Evolutionary conservation across 1,140 invertebrate genomes (phyloP), one percentile per base, ranked within the genome.

Genomic region (Drosophila equinoxialis): DNA sequence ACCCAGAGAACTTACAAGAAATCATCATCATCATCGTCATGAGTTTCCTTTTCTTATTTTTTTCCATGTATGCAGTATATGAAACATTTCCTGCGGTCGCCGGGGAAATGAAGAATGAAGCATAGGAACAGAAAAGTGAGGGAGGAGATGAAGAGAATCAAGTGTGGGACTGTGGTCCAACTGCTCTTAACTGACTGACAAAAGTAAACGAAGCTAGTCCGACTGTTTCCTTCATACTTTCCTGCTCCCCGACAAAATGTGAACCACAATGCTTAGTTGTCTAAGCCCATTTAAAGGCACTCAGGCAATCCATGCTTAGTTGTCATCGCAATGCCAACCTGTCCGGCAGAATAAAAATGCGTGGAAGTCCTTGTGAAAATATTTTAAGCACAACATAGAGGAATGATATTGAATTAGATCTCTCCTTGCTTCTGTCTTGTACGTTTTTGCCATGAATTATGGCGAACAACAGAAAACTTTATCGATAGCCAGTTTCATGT

Each of bases 101-200:
- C 69, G 79, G 84, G 69, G 58, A 62, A 73, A 69, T 71, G 80
- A 51, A 65, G 45, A 23, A 51, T 51, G 17, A 11, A 51, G 17
- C 45, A 10, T 51, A 11, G 42, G 8, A 51, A 20, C 10, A 8
- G 45, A 45, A 65, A 67, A 70, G 17, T 7, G 6, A 10, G 7
- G 2, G 23, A 26, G 23, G 20, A 23, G 20, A 23, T 26, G 23
- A 0, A 1, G 45, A 0, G 14, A n/a, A 39, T 11, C 37, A 10
- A 39, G 45, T 48, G 45, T 48, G 14, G 14, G 45, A 86, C 70
- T 78, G 6, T 30, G 69, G 74, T 58, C 76, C 75, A 79, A 68
- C 82, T 83, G 84, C 65, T 30, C 30, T 54, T 81, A 79, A 81
- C 82, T 66, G 79, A 77, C 83, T 86, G 83, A 86, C 82, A 86